phyloP scores from a whole-genome alignment of 2,888 invertebrate genomes.

The Pterostichus madidus region DNA sequence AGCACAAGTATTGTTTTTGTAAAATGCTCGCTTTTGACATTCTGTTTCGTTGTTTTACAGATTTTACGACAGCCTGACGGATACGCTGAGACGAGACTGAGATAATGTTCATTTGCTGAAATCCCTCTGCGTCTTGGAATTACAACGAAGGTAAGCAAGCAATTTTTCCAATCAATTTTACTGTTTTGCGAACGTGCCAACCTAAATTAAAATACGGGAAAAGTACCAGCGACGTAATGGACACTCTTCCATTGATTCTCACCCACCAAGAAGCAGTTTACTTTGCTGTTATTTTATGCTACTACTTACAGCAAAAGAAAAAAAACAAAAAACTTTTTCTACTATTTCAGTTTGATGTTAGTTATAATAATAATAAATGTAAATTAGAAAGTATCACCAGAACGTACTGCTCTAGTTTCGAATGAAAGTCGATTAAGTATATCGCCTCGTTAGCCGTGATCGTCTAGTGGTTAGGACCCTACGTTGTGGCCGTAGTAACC shows the following conservation, averaged over 20 bases:
- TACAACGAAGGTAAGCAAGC: slow-evolving; percentile 54
- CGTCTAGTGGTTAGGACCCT: slow-evolving; percentile 79
- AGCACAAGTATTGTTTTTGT: slow-evolving; percentile 17
- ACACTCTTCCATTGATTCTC: slow-evolving; percentile 13
- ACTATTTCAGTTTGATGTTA: too few relatives aligned
- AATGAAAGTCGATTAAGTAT: background rate
- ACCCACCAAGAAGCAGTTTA: too few relatives aligned
- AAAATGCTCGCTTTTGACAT: background rate
- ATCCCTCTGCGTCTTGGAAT: slow-evolving; percentile 36
- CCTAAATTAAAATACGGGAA: slow-evolving; percentile 19
- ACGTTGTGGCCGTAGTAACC: slow-evolving; percentile 83
- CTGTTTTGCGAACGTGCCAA: slow-evolving; percentile 24
- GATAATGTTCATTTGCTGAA: slow-evolving; percentile 55
- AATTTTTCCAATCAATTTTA: slow-evolving; percentile 28
- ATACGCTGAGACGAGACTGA: slow-evolving; percentile 55
- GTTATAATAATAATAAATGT: too few relatives aligned
- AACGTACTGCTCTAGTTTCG: background rate
- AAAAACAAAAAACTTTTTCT: too few relatives aligned
- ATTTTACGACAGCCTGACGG: slow-evolving; percentile 43
- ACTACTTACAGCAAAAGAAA: too few relatives aligned
- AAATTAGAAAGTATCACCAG: too few relatives aligned
- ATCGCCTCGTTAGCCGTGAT: slow-evolving; percentile 72
- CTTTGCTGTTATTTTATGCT: too few relatives aligned
- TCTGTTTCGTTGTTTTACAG: slow-evolving; percentile 51
- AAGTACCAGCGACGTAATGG: background rate